These are phyloP conservation scores for Nomada ruficornis DNA, from an alignment of 2,888 invertebrate species.

Conservation along the genomic window DNA sequence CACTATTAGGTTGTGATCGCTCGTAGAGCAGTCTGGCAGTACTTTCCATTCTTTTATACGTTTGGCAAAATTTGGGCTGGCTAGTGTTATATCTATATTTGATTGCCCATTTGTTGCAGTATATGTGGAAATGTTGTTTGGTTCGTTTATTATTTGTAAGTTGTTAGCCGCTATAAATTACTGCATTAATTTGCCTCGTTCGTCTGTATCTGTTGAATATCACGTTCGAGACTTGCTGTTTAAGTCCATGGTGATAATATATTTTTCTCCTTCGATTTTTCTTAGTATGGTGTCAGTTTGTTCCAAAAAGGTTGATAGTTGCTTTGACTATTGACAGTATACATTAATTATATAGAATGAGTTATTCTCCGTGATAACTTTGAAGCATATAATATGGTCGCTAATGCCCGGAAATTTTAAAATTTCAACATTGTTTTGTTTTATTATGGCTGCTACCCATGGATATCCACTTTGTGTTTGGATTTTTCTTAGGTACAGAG, in stretches of 20 bases:
- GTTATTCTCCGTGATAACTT: not conserved
- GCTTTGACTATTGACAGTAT: not conserved
- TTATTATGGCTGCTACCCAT: not conserved
- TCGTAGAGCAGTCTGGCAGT: too few relatives aligned
- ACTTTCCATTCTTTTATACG: too few relatives aligned
- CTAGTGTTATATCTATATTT: not conserved
- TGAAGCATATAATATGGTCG: not conserved
- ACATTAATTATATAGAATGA: not conserved
- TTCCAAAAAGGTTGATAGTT: not conserved
- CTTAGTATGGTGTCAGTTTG: not conserved
- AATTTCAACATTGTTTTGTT: not conserved
- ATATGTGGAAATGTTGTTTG: not conserved
- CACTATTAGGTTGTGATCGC: too few relatives aligned
- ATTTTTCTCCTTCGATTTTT: not conserved
- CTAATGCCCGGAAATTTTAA: not conserved
- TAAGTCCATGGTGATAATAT: too few relatives aligned
- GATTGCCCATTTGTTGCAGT: not conserved
- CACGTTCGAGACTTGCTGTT: not conserved
- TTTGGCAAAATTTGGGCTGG: fast-evolving
- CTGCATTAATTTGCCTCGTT: not conserved
- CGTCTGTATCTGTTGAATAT: not conserved
- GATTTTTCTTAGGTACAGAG: not conserved
- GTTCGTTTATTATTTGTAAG: not conserved
- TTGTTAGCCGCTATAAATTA: not conserved
- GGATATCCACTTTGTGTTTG: not conserved